Base-by-base conservation (phyloP, 2,888 invertebrate species). In the Megalurothrips usitatus region DNA sequence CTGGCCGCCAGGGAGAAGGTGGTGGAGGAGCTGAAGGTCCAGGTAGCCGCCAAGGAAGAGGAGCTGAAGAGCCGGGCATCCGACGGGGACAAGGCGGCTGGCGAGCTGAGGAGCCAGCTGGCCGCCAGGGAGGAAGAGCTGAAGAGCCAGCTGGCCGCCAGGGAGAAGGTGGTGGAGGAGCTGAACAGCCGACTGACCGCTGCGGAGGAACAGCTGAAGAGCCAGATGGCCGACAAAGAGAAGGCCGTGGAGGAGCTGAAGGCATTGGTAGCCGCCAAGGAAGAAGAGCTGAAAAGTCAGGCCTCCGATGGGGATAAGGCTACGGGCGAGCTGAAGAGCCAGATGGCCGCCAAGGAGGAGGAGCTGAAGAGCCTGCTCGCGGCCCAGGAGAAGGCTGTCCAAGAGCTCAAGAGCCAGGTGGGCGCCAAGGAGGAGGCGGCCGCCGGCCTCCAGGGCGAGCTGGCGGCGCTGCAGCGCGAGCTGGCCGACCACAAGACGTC, bases 181-280 rank as follows among this genome's bases (percentile, higher is more conserved):
- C 75, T 80, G 28, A 80, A 80, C 28, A 47, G 23, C 17, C 68
- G 79, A 23, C 75, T 80, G 80, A 43, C 63, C 23, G 23, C 63
- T 10, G 11, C 81, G 26, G 82, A 83, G 79, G 81, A 80, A 17
- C 47, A 80, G 34, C 75, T 80, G 19, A 80, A 80, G 75, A 80
- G 34, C 26, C 23, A 78, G 75, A 26, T 28, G 19, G 43, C 47
- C 47, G 34, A 19, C 43, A 78, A 78, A 26, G 78, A 78, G 14
- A 78, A 48, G 6, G 58, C 58, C 6, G 58, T n/a, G 14, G 58
- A 58, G 58, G 58, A 58, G 6, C 58, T 58, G 58, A 17, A n/a
- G 19, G n/a, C n/a, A n/a, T n/a, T n/a, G 14, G 17, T 52, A n/a
- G 68, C 68, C 68, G 68, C 26, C 23, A 12, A 75, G 68, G 68